Evolutionary conservation across 1,140 invertebrate species (phyloP), one percentile per base, ranked within the genome.

Genomic region (Drosophila parvula): DNA sequence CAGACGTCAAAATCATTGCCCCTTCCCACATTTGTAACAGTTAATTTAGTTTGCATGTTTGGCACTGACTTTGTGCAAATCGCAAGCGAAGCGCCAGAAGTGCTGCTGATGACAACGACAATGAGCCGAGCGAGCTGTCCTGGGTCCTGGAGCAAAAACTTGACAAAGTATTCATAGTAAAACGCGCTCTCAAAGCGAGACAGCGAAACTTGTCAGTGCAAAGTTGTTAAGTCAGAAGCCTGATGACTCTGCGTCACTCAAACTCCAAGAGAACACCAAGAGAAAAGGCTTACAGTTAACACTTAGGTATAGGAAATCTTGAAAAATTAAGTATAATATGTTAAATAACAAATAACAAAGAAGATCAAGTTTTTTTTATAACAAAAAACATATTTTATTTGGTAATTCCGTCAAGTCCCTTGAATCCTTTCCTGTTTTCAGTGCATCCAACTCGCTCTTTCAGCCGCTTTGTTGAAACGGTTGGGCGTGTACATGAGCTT

Each of bases 141-240:
- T 1, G 68, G 36, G 14, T 85, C 81, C 68, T 65, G 75, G 43
- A 79, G 80, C 79, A 78, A 80, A 84, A 89, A 89, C 81, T 88
- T 88, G 80, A 84, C 84, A 78, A 88, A 88, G 80, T 88, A 78
- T 84, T 89, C 77, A 80, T 80, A 80, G 80, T 80, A 74, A 78
- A 68, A 71, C 69, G 78, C 80, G 71, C 63, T 67, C 56, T 68
- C 61, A 74, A 76, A 65, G 51, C 59, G 74, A 78, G 65, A 89
- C 83, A 78, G 79, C 65, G 80, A 88, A 88, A 88, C 84, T 88
- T 88, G 77, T 73, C 84, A 78, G 65, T 84, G 77, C 48, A 89
- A 88, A 88, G 84, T 88, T 88, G 78, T 89, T 88, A 88, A 88
- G 80, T 88, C 84, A 88, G 73, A 71, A 79, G 84, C 69, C 65